Evolutionary conservation across 2,888 invertebrate species (phyloP).

Genomic region (Heliconius ismenius): DNA sequence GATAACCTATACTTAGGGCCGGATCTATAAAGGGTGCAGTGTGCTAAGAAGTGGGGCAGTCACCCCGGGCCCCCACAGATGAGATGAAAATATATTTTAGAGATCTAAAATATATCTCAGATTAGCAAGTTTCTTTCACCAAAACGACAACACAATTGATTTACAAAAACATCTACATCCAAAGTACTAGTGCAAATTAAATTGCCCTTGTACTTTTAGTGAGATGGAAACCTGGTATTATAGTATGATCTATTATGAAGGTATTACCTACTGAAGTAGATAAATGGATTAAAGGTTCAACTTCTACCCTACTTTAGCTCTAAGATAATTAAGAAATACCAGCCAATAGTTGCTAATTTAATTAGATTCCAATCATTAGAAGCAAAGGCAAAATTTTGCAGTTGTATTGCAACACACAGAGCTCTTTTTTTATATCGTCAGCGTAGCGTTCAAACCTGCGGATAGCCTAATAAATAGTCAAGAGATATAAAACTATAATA

Average conservation of each 20-base stretch:
- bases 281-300: slow-evolving; percentile 18
- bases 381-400: background rate
- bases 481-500: no score
- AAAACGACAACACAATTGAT: background rate
- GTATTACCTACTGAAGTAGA: slow-evolving; percentile 16
- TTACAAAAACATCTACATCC: background rate
- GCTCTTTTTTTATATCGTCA: no score
- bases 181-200: background rate
- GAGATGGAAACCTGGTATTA: slow-evolving; percentile 14
- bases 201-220: background rate
- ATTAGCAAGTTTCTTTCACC: no score
- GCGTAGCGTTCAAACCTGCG: no score
- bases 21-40: no score
- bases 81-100: no score
- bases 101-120: no score
- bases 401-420: background rate
- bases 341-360: background rate
- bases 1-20: no score
- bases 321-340: slow-evolving; percentile 7
- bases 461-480: no score
- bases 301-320: slow-evolving; percentile 10
- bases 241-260: background rate
- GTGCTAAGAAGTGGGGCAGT: no score
- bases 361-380: background rate
- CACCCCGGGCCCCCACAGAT: no score